phyloP scores from a whole-genome alignment of 2,888 invertebrate species.

The Acrocyrtus sp. region DNA sequence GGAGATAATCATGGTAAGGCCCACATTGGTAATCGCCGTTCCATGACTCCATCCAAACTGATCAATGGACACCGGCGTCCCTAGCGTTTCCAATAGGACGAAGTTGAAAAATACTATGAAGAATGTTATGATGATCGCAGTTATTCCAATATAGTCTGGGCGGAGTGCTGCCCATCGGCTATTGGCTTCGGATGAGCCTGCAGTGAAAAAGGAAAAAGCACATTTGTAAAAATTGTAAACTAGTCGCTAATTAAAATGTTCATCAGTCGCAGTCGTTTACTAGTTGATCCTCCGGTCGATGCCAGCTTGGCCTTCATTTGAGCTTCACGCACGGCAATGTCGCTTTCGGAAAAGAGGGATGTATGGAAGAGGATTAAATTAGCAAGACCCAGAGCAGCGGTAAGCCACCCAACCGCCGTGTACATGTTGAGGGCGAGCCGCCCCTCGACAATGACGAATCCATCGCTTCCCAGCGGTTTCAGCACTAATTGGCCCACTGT shows the following conservation, averaged over 20 bases:
- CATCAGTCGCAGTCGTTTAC: neutral
- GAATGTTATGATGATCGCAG: conserved; percentile 83
- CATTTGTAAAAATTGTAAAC: too few relatives aligned
- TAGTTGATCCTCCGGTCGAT: conserved; percentile 11
- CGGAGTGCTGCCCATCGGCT: conserved; percentile 27
- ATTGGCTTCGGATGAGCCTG: neutral
- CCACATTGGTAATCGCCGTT: conserved; percentile 83
- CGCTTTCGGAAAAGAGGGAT: conserved; percentile 77
- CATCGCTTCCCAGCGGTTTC: conserved; percentile 79
- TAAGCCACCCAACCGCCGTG: conserved; percentile 87
- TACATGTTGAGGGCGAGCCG: conserved; percentile 82
- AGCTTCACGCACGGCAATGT: conserved; percentile 83
- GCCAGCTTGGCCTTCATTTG: conserved; percentile 66
- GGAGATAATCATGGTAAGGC: conserved; percentile 82
- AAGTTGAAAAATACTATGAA: conserved; percentile 89
- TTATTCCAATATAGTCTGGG: conserved; percentile 80
- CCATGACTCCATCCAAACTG: conserved; percentile 87
- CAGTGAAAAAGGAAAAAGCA: conserved; percentile 2
- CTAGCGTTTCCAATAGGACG: conserved; percentile 87
- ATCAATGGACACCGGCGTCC: conserved; percentile 84
- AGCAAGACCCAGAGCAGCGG: conserved; percentile 77
- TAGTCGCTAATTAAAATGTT: neutral
- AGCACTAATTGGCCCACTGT: conserved; percentile 80
- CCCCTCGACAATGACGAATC: conserved; percentile 69
- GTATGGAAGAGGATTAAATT: conserved; percentile 82